Evolutionary conservation across 2,797 vertebrate species (phyloP).

Genomic region (Danio albolineatus): DNA sequence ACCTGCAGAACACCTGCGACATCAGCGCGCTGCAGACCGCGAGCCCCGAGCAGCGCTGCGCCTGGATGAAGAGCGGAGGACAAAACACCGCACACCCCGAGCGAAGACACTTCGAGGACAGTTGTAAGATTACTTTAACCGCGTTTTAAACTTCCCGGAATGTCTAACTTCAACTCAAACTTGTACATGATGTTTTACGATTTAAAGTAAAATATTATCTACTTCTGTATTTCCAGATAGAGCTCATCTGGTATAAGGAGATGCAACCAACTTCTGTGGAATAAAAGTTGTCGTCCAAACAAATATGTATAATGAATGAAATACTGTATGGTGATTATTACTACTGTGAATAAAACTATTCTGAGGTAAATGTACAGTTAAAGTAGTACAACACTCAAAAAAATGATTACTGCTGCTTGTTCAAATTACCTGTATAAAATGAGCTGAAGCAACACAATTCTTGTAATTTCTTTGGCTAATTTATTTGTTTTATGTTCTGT

Average conservation of each 20-base stretch:
- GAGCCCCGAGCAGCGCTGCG: conserved; percentile 43
- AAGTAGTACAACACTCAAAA: no score
- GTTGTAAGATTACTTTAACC: conserved; percentile 64
- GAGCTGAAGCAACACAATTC: no score
- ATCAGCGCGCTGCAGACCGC: conserved; percentile 55
- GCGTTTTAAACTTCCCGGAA: not conserved
- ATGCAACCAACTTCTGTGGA: conserved; percentile 9
- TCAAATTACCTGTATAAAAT: no score
- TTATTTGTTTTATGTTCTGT: no score
- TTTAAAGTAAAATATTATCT: not conserved
- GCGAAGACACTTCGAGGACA: conserved; percentile 76
- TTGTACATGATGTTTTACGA: not conserved
- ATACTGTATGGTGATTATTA: no score
- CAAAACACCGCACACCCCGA: conserved; percentile 57
- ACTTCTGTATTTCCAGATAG: conserved; percentile 66
- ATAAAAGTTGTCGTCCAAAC: conserved; percentile 10
- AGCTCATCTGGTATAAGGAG: conserved; percentile 65
- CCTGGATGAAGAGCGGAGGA: conserved; percentile 55
- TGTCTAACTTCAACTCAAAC: not conserved
- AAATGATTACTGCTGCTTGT: no score
- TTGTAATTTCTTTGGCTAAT: no score
- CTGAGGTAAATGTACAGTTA: not conserved
- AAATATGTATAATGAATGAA: not conserved
- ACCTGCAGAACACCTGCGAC: conserved; percentile 64
- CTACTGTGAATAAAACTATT: no score